Percentiles rank a stretch among this genome's conserved stretches.
phyloP scores from a whole-genome alignment of 2,113 vertebrate genomes.

The Athene cunicularia region DNA sequence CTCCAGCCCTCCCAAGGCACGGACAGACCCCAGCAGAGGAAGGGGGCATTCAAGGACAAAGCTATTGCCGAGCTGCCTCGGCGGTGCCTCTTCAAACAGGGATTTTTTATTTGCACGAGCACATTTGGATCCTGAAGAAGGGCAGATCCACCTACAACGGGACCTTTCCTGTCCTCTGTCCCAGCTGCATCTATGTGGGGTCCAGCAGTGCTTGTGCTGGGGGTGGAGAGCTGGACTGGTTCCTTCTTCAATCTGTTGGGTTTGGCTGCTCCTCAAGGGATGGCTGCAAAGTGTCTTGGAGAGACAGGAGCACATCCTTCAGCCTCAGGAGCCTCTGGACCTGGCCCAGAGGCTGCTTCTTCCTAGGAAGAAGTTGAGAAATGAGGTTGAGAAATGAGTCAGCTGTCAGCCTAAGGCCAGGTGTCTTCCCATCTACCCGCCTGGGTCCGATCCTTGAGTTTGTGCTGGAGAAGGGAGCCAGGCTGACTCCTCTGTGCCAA shows the following conservation, averaged over 20 bases:
- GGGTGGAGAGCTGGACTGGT: neutral
- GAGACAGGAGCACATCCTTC: neutral
- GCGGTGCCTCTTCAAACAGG: fast-evolving
- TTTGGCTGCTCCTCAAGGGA: neutral
- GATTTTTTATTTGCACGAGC: neutral
- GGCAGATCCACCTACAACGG: fast-evolving
- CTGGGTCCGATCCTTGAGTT: neutral
- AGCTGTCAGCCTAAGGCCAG: neutral
- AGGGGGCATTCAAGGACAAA: neutral
- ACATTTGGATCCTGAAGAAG: neutral
- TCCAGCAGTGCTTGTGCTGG: neutral
- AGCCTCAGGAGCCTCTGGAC: neutral
- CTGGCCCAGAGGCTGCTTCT: neutral
- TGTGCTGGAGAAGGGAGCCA: neutral
- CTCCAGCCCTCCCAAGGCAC: neutral
- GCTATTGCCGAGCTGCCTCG: neutral
- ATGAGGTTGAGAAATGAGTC: neutral
- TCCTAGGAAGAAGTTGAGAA: neutral
- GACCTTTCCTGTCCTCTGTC: neutral
- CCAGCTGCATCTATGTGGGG: fast-evolving
- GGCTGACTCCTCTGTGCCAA: neutral
- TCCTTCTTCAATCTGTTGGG: neutral
- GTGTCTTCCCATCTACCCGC: neutral
- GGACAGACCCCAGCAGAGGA: neutral
- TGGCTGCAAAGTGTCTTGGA: neutral